Conservation (phyloP, 2,888 invertebrate genomes). For the Andrena hattorfiana region DNA sequence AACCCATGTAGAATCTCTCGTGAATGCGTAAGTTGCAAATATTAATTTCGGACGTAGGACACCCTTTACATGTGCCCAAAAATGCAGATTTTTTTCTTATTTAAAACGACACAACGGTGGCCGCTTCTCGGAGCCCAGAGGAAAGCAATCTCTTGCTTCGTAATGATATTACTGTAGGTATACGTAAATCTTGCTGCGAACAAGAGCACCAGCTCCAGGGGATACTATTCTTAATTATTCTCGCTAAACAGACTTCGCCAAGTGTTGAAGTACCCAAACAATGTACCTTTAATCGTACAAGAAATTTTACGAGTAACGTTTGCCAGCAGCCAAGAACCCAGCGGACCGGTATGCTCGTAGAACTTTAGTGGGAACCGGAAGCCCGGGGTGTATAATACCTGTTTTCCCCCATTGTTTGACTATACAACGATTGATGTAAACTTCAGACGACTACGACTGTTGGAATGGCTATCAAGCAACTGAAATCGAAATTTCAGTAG, state of each 20-base stretch:
- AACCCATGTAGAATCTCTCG: no score
- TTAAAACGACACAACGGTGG: neutral
- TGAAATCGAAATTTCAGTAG: conserved; percentile 53
- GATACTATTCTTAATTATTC: conserved; percentile 52
- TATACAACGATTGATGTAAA: conserved; percentile 48
- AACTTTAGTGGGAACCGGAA: conserved; percentile 41
- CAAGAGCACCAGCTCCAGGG: neutral
- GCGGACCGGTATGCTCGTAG: conserved; percentile 23
- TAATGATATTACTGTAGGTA: neutral
- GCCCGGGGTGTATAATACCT: conserved; percentile 37
- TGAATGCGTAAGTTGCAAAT: neutral
- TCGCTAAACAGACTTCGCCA: conserved; percentile 23
- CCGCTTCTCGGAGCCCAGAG: neutral
- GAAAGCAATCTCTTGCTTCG: conserved; percentile 9
- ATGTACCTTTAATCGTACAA: conserved; percentile 47
- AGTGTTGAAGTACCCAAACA: conserved; percentile 34
- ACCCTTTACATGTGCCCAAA: no score
- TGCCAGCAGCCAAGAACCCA: conserved; percentile 41
- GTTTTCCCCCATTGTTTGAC: conserved; percentile 37
- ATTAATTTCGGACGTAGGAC: neutral
- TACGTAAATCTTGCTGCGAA: conserved; percentile 15
- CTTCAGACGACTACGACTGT: conserved; percentile 35
- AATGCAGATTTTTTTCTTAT: neutral
- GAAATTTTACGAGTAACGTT: conserved; percentile 47
- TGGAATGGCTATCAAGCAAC: conserved; percentile 51